phyloP scores from a whole-genome alignment of 1,140 invertebrate genomes.

The Propsilocerus akamusi region DNA sequence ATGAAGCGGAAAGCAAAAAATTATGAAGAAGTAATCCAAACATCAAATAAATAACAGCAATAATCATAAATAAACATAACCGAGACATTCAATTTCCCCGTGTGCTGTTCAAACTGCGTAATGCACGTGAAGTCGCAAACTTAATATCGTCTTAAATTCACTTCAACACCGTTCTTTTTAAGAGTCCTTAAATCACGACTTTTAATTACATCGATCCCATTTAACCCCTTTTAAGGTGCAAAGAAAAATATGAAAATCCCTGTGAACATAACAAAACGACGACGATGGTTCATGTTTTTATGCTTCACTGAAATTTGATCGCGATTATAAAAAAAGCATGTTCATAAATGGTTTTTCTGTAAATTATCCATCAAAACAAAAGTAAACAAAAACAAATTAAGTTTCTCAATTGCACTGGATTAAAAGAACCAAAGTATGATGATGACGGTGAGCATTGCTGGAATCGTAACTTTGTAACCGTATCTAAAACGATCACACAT shows the following conservation, averaged over 20 bases:
- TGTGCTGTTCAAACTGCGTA: not conserved
- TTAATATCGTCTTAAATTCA: too few species aligned
- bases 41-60: slow-evolving; percentile 4
- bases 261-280: too few species aligned
- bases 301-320: not conserved
- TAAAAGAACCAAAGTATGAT: not conserved
- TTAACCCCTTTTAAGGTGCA: too few species aligned
- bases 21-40: slow-evolving; percentile 4
- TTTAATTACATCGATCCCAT: too few species aligned
- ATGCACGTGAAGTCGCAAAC: too few species aligned
- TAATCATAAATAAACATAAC: slow-evolving; percentile 1
- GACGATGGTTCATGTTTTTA: too few species aligned
- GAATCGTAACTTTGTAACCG: not conserved
- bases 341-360: too few species aligned
- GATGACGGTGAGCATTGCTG: not conserved
- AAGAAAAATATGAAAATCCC: too few species aligned
- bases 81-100: not conserved
- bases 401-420: not conserved
- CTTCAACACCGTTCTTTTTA: too few species aligned
- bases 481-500: not conserved
- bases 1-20: not conserved
- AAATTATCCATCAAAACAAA: slow-evolving; percentile 2
- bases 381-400: not conserved
- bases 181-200: too few species aligned
- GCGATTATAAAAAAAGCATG: too few species aligned